Conservation (phyloP, 2,888 invertebrate genomes). For the Hydrotaea diabolus region DNA sequence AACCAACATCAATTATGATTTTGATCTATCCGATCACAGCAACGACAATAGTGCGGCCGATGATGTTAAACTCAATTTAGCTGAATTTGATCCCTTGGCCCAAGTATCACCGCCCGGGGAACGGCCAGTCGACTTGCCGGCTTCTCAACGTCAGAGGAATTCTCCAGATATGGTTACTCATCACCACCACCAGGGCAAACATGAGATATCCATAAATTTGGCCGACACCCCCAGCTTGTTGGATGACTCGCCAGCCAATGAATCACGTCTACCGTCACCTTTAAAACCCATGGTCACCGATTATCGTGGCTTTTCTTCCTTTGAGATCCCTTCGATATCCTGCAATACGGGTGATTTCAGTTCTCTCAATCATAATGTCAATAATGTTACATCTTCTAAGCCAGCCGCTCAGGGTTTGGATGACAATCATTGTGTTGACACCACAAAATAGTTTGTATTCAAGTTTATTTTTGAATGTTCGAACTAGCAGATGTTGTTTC, state of each 20-base stretch:
- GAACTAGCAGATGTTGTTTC: neutral
- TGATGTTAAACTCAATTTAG: slow-evolving; percentile 77
- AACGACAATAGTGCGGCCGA: slow-evolving; percentile 87
- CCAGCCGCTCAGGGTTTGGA: neutral
- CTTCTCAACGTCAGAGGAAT: neutral
- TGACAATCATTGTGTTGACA: neutral
- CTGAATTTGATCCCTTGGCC: slow-evolving; percentile 80
- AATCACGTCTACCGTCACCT: slow-evolving; percentile 83
- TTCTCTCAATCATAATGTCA: slow-evolving; percentile 72
- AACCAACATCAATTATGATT: slow-evolving; percentile 88
- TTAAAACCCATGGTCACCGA: slow-evolving; percentile 82
- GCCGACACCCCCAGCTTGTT: slow-evolving; percentile 74
- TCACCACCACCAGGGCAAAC: neutral
- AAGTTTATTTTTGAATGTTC: neutral
- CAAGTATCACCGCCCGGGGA: slow-evolving; percentile 47
- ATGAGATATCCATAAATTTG: slow-evolving; percentile 21
- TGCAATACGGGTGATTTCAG: slow-evolving; percentile 84
- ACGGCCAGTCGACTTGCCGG: neutral
- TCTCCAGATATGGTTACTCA: neutral
- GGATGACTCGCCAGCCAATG: slow-evolving; percentile 79
- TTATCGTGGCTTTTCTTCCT: slow-evolving; percentile 84
- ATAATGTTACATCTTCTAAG: neutral
- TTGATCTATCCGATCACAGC: slow-evolving; percentile 88
- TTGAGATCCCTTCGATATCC: slow-evolving; percentile 85
- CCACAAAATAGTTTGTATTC: neutral